Evolutionary conservation across 2,113 vertebrate genomes (phyloP), one percentile per base, ranked within the genome.

Genomic region (Alexandromys fortis): DNA sequence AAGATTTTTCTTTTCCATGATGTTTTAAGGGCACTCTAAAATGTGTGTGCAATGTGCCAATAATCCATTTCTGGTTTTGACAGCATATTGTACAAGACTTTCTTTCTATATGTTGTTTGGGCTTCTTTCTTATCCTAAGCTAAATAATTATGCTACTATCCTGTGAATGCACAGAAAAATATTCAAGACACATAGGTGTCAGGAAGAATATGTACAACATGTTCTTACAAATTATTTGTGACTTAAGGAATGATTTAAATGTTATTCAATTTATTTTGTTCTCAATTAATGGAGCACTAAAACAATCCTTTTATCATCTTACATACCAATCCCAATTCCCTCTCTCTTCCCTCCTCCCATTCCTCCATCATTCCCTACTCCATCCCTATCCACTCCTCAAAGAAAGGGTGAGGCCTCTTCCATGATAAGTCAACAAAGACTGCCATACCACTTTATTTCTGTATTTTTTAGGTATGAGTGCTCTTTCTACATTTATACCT

Each of bases 191-290:
- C 90, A 38, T 61, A 42, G 30, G 21, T 89, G 8, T 5, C 13
- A 79, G 21, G 14, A 93, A 9, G 24, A 88, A 3, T 45, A 55
- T 86, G 12, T 89, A 28, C 4, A 49, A 70, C 10, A 38, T 55
- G 58, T 38, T 93, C 65, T 22, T 93, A 10, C 14, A 87, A 92
- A 90, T 42, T 88, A 73, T 67, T 88, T 92, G 52, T 63, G 38
- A 92, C 19, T 87, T 90, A 28, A 73, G 5, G 17, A 67, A 45
- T 35, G 77, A 68, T 30, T 83, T 95, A 61, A 94, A 33, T 78
- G 16, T 68, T 14, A 67, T 7, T 17, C 28, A 68, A 78, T 30
- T 78, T 30, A 86, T 81, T 63, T 7, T 10, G 78, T 47, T 76
- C 90, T 33, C 11, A 76, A 38, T 38, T 81, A 58, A 58, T 58